A percentile compares a stretch with the other conserved stretches of the same genome.
These are phyloP conservation scores for Xiphias gladius DNA, from an alignment of 2,113 vertebrate genomes.

Conservation along the genomic window DNA sequence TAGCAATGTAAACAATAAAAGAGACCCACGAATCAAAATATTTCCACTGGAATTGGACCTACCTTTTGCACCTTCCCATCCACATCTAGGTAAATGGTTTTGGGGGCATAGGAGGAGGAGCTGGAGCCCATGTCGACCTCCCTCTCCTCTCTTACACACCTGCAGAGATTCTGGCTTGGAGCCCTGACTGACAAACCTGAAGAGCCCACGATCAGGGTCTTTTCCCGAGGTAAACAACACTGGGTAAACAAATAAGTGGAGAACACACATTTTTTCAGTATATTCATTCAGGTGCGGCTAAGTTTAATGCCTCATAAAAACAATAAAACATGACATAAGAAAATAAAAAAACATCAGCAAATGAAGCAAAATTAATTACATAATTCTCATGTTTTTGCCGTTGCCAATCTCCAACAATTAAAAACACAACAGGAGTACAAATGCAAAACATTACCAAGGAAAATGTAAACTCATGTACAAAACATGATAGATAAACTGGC, in stretches of 20 bases:
- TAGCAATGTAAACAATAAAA: neutral
- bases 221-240: neutral
- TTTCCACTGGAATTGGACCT: neutral
- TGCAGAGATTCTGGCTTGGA: constrained; percentile 7
- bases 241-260: neutral
- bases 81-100: constrained; percentile 84
- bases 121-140: constrained; percentile 83
- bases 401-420: neutral
- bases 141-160: constrained; percentile 54
- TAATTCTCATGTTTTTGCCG: neutral
- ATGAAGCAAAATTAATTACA: neutral
- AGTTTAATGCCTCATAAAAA: neutral
- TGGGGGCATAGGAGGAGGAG: constrained; percentile 83
- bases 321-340: neutral
- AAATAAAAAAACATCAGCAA: neutral
- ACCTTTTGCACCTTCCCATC: constrained; percentile 86
- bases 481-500: neutral
- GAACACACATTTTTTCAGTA: neutral
- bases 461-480: neutral
- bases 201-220: neutral
- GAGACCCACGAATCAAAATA: too few relatives aligned
- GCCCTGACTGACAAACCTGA: constrained; percentile 3
- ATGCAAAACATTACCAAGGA: neutral
- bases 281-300: neutral
- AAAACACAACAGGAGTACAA: neutral